Percentiles rank a stretch among this genome's conserved stretches.
phyloP scores from a whole-genome alignment of 1,140 invertebrate genomes.

The Augochlora pura region DNA sequence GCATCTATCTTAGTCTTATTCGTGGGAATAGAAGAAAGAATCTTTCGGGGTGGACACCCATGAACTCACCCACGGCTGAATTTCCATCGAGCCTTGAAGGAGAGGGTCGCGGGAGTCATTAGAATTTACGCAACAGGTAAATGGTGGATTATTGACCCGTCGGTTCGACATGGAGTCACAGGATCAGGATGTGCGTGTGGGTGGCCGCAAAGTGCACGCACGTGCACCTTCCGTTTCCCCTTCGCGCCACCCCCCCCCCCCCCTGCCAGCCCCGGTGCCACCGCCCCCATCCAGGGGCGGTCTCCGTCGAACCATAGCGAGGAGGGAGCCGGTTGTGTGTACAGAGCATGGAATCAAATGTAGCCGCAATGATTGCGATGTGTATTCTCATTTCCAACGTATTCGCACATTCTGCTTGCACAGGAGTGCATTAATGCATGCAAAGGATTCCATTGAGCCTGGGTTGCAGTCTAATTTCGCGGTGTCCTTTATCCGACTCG shows the following conservation, averaged over 20 bases:
- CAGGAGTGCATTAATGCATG: slow-evolving; percentile 50
- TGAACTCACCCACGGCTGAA: too few relatives aligned
- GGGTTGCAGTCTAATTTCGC: slow-evolving; percentile 35
- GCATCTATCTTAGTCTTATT: too few relatives aligned
- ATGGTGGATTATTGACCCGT: slow-evolving; percentile 36
- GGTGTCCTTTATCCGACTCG: slow-evolving; percentile 30
- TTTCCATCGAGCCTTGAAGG: too few relatives aligned
- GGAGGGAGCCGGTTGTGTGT: slow-evolving; percentile 3
- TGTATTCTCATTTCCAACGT: slow-evolving; percentile 43
- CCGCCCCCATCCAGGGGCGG: neutral
- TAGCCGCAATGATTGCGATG: slow-evolving; percentile 41
- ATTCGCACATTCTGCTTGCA: slow-evolving; percentile 38
- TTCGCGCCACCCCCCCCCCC: neutral
- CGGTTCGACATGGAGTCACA: slow-evolving; percentile 13
- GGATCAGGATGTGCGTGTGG: slow-evolving; percentile 13
- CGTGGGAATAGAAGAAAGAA: neutral
- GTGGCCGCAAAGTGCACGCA: slow-evolving; percentile 36
- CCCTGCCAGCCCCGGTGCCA: too few relatives aligned
- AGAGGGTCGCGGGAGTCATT: neutral
- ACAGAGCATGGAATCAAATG: slow-evolving; percentile 34
- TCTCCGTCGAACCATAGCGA: neutral
- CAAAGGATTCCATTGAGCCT: slow-evolving; percentile 47
- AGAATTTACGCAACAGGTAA: slow-evolving; percentile 37
- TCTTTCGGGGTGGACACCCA: too few relatives aligned
- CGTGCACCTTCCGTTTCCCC: neutral